Percentiles rank a stretch among this genome's conserved stretches.
Conservation (phyloP, 2,113 vertebrate genomes). For the Zapornia atra region DNA sequence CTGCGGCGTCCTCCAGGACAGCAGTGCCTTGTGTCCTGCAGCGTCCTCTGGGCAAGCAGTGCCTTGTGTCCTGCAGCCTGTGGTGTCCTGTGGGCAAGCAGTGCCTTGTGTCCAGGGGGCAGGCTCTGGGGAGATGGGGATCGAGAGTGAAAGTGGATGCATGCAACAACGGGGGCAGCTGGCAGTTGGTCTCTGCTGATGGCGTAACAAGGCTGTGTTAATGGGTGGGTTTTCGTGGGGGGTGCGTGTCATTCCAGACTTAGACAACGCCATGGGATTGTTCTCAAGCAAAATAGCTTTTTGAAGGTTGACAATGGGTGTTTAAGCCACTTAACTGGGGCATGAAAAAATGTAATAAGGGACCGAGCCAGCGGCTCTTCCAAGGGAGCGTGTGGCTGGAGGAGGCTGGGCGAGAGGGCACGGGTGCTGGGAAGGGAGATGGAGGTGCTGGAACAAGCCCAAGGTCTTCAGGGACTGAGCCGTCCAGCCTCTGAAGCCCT, state of each 20-base stretch:
- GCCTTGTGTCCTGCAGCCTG: too few species aligned
- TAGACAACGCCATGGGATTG: neutral
- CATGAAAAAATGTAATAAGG: neutral
- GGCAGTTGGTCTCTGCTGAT: too few species aligned
- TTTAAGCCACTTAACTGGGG: neutral
- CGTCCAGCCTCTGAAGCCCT: neutral
- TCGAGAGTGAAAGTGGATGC: fast-evolving
- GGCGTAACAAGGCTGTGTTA: neutral
- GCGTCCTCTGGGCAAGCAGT: too few species aligned
- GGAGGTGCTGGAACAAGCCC: neutral
- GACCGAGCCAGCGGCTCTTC: neutral
- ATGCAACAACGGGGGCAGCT: neutral
- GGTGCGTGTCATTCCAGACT: neutral
- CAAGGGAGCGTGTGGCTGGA: fast-evolving
- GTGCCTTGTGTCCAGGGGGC: neutral
- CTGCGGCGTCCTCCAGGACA: fast-evolving
- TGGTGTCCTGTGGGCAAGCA: too few species aligned
- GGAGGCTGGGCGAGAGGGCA: fast-evolving
- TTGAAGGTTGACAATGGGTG: neutral
- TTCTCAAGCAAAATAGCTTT: neutral
- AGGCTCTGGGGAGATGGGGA: fast-evolving
- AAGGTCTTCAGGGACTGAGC: neutral
- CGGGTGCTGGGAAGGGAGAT: fast-evolving
- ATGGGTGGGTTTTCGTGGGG: neutral
- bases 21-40: neutral